Conservation (phyloP, 1,140 invertebrate genomes). For the Drosophila mojavensis region DNA sequence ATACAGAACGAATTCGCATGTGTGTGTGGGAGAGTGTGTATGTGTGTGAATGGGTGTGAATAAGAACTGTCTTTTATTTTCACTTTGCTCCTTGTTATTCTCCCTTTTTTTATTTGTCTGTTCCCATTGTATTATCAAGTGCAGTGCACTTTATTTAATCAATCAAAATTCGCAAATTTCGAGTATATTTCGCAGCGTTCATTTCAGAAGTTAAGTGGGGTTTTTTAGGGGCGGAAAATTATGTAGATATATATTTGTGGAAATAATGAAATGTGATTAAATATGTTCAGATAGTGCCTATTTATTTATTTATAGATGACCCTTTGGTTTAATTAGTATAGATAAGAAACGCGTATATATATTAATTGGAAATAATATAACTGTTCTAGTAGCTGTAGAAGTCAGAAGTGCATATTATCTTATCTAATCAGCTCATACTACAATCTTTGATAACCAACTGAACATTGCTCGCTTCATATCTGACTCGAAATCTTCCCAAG, state of each 20-base stretch:
- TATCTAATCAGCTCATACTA: no score
- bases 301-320: no score
- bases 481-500: no score
- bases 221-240: not conserved
- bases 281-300: no score
- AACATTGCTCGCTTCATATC: no score
- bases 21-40: not conserved
- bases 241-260: not conserved
- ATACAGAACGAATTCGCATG: slow-evolving; percentile 26
- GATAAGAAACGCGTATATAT: no score
- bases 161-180: slow-evolving; percentile 70
- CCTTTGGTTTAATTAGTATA: no score
- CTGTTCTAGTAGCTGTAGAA: no score
- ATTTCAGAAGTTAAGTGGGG: slow-evolving; percentile 13
- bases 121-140: slow-evolving; percentile 53
- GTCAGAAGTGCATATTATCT: no score
- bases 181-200: slow-evolving; percentile 14
- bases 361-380: no score
- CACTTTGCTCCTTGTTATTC: not conserved
- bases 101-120: not conserved
- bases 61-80: slow-evolving; percentile 21
- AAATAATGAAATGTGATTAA: no score
- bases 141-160: slow-evolving; percentile 81
- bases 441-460: no score
- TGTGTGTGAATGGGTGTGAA: slow-evolving; percentile 22